Base-by-base conservation (phyloP, 2,113 vertebrate genomes). In the Nibea albiflora region DNA sequence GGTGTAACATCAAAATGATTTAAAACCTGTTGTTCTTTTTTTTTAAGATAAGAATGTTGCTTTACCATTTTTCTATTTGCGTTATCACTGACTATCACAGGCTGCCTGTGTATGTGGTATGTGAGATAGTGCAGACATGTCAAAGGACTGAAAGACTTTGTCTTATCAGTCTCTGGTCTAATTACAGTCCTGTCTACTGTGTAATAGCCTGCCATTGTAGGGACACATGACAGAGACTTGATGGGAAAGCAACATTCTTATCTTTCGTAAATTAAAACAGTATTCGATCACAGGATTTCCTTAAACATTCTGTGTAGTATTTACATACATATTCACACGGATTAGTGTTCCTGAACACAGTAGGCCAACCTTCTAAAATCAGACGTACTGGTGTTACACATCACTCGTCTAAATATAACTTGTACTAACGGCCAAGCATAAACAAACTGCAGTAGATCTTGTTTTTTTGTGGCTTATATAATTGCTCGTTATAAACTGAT, bases 141-240 rank as follows among this genome's bases (percentile, higher is more conserved):
- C 84, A 80, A 69, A 83, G 81, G 50, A 75, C 69, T 64, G 57
- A 76, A 47, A 75, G 76, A 73, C 49, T 61, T 52, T 46, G 52
- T 86, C 86, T 93, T 92, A 94, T 93, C 89, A 66, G 88, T 78
- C 84, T 61, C 22, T 20, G 76, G 76, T 88, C 85, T 87, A 86
- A 91, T 91, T 89, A 88, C 39, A 61, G 62, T 63, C 53, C 88
- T 81, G 82, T 83, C 87, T 85, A 28, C 44, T 73, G 56, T 78
- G 72, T 90, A 92, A 93, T 92, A 85, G 70, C 82, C 77, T 92
- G 60, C 74, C 74, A 87, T 85, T 89, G 76, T 88, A 60, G 77
- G 71, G n/a, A 62, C 42, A 58, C n/a, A 11, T 76, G 72, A 71
- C 16, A 24, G 79, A 35, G 39, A 53, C 58, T 78, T 85, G n/a